Evolutionary conservation across 1,140 invertebrate genomes (phyloP).

Genomic region (Drosophila sulfurigaster): DNA sequence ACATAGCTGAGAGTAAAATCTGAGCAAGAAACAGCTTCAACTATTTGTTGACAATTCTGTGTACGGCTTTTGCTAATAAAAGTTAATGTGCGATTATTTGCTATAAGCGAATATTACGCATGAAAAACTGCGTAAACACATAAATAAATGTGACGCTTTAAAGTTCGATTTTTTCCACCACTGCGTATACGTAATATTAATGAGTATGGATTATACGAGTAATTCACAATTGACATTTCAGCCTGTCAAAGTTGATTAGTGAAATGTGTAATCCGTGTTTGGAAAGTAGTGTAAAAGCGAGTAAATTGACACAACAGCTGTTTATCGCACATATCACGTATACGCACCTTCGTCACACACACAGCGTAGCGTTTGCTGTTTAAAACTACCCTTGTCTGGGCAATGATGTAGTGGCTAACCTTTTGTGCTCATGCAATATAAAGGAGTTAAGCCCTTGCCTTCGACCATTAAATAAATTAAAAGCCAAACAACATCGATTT

Average conservation of each 20-base stretch:
- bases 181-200: neutral
- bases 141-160: neutral
- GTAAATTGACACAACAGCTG: neutral
- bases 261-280: neutral
- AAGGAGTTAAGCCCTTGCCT: constrained; percentile 30
- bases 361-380: neutral
- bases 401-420: constrained; percentile 44
- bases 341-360: constrained; percentile 2
- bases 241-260: neutral
- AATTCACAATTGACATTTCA: neutral
- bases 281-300: neutral
- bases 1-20: constrained; percentile 5
- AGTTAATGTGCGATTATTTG: constrained; percentile 1
- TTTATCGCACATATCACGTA: constrained; percentile 6
- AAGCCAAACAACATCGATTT: constrained; percentile 51
- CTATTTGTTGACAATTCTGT: constrained; percentile 8
- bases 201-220: neutral
- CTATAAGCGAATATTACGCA: neutral
- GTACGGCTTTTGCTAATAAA: constrained; percentile 2
- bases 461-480: constrained; percentile 57
- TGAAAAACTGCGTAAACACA: neutral
- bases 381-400: constrained; percentile 16
- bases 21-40: neutral
- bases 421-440: constrained; percentile 45
- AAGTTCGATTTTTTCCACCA: neutral